These are phyloP conservation scores for Sepiola atlantica DNA, from an alignment of 2,888 invertebrate genomes.

Conservation along the genomic window DNA sequence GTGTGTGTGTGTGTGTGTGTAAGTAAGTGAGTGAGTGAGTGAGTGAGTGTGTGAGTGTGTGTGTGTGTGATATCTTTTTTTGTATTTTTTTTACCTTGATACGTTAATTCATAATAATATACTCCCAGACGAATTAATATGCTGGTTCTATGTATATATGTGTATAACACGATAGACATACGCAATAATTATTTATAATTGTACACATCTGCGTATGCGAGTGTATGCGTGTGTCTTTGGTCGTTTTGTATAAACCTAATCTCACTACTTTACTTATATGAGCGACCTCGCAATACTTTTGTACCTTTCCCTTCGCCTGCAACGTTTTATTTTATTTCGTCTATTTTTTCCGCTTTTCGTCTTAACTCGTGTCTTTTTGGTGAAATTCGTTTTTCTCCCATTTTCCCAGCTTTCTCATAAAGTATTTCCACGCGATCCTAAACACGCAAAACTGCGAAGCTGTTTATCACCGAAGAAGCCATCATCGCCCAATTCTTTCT, in stretches of 20 bases:
- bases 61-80: background rate
- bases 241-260: background rate
- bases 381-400: background rate
- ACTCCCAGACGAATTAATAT: no score
- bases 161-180: no score
- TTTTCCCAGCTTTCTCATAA: background rate
- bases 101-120: no score
- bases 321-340: background rate
- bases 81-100: no score
- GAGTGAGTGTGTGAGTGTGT: background rate
- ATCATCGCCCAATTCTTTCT: background rate
- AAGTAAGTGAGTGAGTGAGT: no score
- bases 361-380: background rate
- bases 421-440: conserved; percentile 32
- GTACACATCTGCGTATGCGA: no score
- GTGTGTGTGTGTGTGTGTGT: no score
- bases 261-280: background rate
- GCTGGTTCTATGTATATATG: no score
- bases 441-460: background rate
- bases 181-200: no score
- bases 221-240: background rate
- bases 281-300: background rate
- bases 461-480: background rate
- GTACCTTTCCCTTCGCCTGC: background rate
- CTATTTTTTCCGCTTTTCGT: background rate